These are phyloP conservation scores for Vulpes ferrilata DNA, from an alignment of 2,113 vertebrate genomes.

Conservation along the genomic window DNA sequence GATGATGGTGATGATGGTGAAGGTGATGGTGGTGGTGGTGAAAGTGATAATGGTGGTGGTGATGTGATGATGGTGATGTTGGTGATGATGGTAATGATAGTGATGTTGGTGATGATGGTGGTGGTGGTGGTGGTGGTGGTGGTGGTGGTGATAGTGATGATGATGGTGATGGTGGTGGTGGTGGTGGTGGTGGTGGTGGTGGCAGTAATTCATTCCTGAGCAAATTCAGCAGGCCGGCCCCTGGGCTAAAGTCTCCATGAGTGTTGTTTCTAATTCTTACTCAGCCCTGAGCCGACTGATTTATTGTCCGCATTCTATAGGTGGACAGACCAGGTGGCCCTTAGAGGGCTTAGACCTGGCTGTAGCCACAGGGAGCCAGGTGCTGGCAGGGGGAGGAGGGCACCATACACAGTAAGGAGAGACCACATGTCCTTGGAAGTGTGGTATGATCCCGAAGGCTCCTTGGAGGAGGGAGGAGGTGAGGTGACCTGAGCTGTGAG, in stretches of 20 bases:
- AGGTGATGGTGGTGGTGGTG: fast-evolving
- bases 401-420: not conserved
- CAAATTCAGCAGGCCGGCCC: not conserved
- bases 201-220: not conserved
- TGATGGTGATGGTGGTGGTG: fast-evolving
- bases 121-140: fast-evolving
- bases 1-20: fast-evolving
- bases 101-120: fast-evolving
- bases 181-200: fast-evolving
- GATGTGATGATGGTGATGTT: fast-evolving
- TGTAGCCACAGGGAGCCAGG: not conserved
- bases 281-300: not conserved
- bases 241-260: not conserved
- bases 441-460: not conserved
- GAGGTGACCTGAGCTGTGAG: not conserved
- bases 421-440: not conserved
- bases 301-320: fast-evolving
- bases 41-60: not conserved
- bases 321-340: not conserved
- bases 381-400: not conserved
- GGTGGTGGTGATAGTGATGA: fast-evolving
- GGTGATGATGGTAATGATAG: not conserved
- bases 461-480: not conserved
- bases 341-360: not conserved
- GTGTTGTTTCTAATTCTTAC: not conserved